phyloP scores from a whole-genome alignment of 2,888 invertebrate genomes.

The Nymphalis polychloros region DNA sequence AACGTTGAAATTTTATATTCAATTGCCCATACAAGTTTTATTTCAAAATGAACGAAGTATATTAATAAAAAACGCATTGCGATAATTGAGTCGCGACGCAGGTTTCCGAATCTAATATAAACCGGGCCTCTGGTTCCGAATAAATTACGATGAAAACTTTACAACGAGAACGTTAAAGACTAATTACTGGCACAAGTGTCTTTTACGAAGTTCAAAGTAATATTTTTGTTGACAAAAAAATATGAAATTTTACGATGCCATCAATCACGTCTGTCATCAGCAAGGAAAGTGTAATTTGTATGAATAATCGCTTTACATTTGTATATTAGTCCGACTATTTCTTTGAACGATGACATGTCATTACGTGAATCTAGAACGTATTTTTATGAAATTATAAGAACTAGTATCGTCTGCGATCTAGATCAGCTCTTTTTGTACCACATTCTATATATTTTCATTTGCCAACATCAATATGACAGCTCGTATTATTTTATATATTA shows the following conservation, averaged over 20 bases:
- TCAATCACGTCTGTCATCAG: slow-evolving; percentile 6
- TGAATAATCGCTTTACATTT: slow-evolving; percentile 4
- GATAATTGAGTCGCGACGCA: slow-evolving; percentile 5
- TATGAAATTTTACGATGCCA: slow-evolving; percentile 2
- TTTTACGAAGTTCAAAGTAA: slow-evolving; percentile 25
- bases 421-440: no score
- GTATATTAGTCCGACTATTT: neutral
- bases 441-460: no score
- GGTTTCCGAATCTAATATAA: slow-evolving; percentile 8
- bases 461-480: no score
- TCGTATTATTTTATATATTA: no score
- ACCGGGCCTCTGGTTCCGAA: slow-evolving; percentile 15
- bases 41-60: neutral
- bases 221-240: slow-evolving; percentile 16
- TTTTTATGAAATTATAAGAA: no score
- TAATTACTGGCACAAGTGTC: slow-evolving; percentile 28
- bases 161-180: slow-evolving; percentile 27
- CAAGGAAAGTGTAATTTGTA: slow-evolving; percentile 9
- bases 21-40: no score
- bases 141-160: slow-evolving; percentile 34
- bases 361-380: no score
- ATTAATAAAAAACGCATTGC: neutral
- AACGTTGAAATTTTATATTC: no score
- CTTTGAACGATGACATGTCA: neutral
- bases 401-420: no score